These are phyloP conservation scores for Tympanoctomys barrerae DNA, from an alignment of 2,797 vertebrate genomes.

Conservation along the genomic window DNA sequence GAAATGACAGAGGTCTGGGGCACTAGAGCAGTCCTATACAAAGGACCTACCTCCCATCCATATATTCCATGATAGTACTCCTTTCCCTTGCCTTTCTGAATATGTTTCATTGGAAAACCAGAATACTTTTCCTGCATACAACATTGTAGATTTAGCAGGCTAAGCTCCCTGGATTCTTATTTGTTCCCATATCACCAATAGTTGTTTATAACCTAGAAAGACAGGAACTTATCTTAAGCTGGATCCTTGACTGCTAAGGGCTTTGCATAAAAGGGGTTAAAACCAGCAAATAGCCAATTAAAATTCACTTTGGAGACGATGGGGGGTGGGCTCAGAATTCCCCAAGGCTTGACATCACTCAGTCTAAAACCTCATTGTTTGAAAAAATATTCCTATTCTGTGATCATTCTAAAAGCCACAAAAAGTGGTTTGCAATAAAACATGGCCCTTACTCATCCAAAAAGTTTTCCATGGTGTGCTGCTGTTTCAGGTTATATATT, in stretches of 20 bases:
- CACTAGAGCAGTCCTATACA: neutral
- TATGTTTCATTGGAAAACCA: neutral
- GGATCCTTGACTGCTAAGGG: neutral
- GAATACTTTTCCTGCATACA: neutral
- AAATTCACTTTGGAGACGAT: neutral
- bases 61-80: neutral
- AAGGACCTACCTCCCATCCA: neutral
- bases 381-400: neutral
- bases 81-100: neutral
- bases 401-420: neutral
- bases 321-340: neutral
- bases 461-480: slow-evolving; percentile 3
- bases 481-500: neutral
- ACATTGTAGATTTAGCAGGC: neutral
- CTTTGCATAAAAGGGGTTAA: neutral
- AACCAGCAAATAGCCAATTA: neutral
- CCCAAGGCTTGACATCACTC: neutral
- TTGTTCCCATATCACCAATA: neutral
- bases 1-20: neutral
- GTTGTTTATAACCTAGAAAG: neutral
- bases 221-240: neutral
- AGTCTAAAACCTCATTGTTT: neutral
- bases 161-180: neutral
- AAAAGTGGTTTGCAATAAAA: neutral
- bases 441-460: neutral